These are phyloP conservation scores for Tragelaphus buxtoni DNA, from an alignment of 2,113 vertebrate genomes.

Conservation along the genomic window DNA sequence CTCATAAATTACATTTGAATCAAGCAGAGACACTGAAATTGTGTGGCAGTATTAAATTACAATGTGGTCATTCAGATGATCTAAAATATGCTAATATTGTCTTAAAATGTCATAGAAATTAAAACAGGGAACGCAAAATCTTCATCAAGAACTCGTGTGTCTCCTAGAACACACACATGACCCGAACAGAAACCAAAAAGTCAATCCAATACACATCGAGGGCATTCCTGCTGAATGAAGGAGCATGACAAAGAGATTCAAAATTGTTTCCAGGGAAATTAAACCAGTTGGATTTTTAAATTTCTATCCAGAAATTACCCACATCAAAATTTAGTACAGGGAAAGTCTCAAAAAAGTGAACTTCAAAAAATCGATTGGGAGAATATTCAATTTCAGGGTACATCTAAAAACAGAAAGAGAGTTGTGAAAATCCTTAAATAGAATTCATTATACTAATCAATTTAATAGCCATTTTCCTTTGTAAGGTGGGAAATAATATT, in stretches of 20 bases:
- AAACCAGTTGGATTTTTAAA: background rate
- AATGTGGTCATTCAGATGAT: background rate
- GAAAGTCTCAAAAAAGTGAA: conserved; percentile 25
- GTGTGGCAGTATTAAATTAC: background rate
- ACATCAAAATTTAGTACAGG: background rate
- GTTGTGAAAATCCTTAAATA: background rate
- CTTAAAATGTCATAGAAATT: background rate
- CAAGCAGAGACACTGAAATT: background rate
- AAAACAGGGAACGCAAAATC: background rate
- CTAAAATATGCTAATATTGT: background rate
- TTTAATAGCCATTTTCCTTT: background rate
- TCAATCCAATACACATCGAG: background rate
- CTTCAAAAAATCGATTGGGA: background rate
- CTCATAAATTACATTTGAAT: background rate
- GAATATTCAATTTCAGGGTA: background rate
- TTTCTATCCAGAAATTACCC: conserved; percentile 10
- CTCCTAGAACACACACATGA: background rate
- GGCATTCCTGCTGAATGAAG: background rate
- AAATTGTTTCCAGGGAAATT: conserved; percentile 6
- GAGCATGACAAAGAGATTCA: background rate
- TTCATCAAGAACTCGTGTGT: background rate
- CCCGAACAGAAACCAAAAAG: background rate
- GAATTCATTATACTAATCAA: background rate
- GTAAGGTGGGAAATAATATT: background rate
- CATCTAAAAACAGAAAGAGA: background rate